Conservation (phyloP, 2,888 invertebrate species). For the Omphaloscelis lunosa region DNA sequence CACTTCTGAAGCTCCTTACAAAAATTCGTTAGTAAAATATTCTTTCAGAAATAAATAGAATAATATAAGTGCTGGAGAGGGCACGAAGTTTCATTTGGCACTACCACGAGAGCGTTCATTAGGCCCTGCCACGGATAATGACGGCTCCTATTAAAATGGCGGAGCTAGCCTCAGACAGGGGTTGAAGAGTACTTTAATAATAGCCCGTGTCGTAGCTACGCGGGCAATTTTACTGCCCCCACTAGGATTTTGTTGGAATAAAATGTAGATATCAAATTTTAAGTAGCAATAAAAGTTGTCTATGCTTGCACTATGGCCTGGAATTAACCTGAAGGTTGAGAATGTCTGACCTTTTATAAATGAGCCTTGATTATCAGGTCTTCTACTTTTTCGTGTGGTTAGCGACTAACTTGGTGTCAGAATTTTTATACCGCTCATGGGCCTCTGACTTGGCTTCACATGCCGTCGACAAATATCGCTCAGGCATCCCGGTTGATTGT, state of each 20-base stretch:
- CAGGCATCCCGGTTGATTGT: too few species aligned
- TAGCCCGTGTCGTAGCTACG: conserved; percentile 17
- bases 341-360: neutral
- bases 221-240: conserved; percentile 18
- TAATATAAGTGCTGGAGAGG: conserved; percentile 1
- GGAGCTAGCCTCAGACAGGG: conserved; percentile 44
- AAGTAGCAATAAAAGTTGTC: neutral
- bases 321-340: neutral
- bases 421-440: too few species aligned
- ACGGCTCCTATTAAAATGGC: conserved; percentile 64
- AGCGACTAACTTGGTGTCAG: too few species aligned
- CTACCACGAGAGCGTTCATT: conserved; percentile 57
- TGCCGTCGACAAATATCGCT: too few species aligned
- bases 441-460: too few species aligned
- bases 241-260: conserved; percentile 21
- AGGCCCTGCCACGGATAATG: conserved; percentile 51
- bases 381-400: too few species aligned
- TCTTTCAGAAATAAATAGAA: conserved; percentile 17
- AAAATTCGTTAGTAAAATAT: conserved; percentile 9
- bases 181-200: conserved; percentile 47
- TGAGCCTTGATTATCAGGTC: too few species aligned
- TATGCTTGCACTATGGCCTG: neutral
- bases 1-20: neutral
- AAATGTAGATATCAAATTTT: conserved; percentile 15
- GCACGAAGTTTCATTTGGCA: conserved; percentile 33